Base-by-base conservation (phyloP, 2,888 invertebrate genomes). In the Ophioninae sp. region DNA sequence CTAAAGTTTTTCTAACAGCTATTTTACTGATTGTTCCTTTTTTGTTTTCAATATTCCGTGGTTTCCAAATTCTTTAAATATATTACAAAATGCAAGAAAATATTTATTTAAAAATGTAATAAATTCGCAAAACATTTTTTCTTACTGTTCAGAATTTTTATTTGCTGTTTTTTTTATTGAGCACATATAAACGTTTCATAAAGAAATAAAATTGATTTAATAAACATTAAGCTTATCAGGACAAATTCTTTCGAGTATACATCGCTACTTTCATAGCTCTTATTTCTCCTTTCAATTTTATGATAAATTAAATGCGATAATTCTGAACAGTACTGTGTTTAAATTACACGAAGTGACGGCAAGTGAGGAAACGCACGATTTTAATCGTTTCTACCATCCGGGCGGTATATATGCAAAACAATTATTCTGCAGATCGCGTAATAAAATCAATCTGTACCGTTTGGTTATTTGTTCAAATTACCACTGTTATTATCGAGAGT, bases 361-460 rank as follows among this genome's bases (percentile, higher is more conserved):
- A 68, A 5, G 8, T 8, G 50, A 56, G 3, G 30, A 57, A 56
- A 56, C 8, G n/a, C 10, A 5, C 44, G 20, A 44, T 65, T 62
- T 30, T 21, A 23, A 61, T 37, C n/a, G 50, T 68, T 67, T 61
- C 6, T 23, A 41, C 41, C 6, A 20, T 44, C n/a, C 1, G 30
- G 30, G 21, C 21, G 17, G 30, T 50, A n/a, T 20, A 13, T 13
- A 44, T 41, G 23, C 10, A 20, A 41, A 67, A 30, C 61, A 7
- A 59, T 61, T 62, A 10, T 81, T 67, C 41, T 13, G 7, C 17
- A 50, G 64, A 39, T 39, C 5, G n/a, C 21, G 20, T 65, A 72
- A 44, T 76, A 44, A 59, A 13, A 67, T 67, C 59, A 37, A 20
- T 30, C 56, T 50, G 17, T 56, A 20, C 41, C 39, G 13, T 39